Base-by-base conservation (phyloP, 2,113 vertebrate genomes). In the Eptatretus burgeri region DNA sequence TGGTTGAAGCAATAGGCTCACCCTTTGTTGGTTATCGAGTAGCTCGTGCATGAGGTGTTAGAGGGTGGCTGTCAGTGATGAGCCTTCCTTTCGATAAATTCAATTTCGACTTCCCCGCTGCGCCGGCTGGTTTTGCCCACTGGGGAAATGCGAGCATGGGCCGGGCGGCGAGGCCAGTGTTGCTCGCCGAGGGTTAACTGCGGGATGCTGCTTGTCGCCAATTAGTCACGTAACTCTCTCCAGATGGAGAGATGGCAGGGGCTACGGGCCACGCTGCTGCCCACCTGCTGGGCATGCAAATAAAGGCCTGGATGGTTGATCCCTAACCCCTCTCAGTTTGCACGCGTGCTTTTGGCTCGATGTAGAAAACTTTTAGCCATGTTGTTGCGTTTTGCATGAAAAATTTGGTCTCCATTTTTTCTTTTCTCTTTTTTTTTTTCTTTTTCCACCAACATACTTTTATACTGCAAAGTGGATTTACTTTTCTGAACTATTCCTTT, bases 291-390 rank as follows among this genome's bases (percentile, higher is more conserved):
- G 27, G 27, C 27, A 41, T 41, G 27, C 27, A 41, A 41, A 41
- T 41, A 41, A 41, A 41, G 27, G 27, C 27, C 27, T 41, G 27
- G 27, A 41, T 5, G 3, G 27, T 41, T 41, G 27, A 41, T 41
- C 27, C 27, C 27, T 41, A 41, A 41, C 27, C 27, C 27, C 27
- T 41, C 7, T 41, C 27, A 5, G 27, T 41, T 41, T 41, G 27
- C 27, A 41, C 27, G 27, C 27, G 27, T 41, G 27, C 27, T 41
- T 41, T 41, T 41, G 27, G 27, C 27, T 41, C 27, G 27, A 41
- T 41, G 27, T 66, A 66, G 67, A 64, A 65, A 7, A 67, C 67
- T 66, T 65, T 63, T 64, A 62, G 50, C 64, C 66, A 69, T 70
- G 68, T 67, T 70, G 68, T 67, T 66, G 53, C 62, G 63, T 64